phyloP scores from a whole-genome alignment of 2,888 invertebrate species.

The Therioaphis trifolii region DNA sequence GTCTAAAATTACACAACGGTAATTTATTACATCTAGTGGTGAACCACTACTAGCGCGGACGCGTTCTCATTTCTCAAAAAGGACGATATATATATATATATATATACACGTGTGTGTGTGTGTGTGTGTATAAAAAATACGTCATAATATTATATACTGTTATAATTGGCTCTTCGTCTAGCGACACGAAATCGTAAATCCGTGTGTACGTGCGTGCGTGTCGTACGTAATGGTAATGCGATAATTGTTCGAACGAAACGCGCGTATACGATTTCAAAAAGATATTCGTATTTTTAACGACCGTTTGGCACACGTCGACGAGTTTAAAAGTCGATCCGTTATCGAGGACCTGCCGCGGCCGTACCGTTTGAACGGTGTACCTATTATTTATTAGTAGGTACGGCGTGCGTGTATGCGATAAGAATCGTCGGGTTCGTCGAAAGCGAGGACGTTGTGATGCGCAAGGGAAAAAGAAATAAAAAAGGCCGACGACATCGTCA shows the following conservation, averaged over 20 bases:
- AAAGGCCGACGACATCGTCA: too few species aligned
- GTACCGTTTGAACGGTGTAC: too few species aligned
- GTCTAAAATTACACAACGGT: constrained; percentile 35
- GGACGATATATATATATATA: constrained; percentile 12
- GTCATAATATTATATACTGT: background rate
- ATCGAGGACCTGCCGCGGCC: too few species aligned
- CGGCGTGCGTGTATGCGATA: too few species aligned
- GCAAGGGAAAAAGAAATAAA: too few species aligned
- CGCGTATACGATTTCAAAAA: background rate
- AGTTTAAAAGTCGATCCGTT: constrained; percentile 11
- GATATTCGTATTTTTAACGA: constrained; percentile 35
- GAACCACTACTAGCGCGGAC: background rate
- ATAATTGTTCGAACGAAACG: constrained; percentile 37
- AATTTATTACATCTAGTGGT: constrained; percentile 33
- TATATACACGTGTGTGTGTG: too few species aligned
- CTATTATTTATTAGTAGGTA: too few species aligned
- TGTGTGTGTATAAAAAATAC: background rate
- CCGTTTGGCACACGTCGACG: constrained; percentile 4
- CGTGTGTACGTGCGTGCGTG: background rate
- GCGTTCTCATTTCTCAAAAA: background rate
- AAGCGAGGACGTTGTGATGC: too few species aligned
- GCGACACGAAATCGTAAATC: constrained; percentile 40
- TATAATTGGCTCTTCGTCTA: constrained; percentile 35
- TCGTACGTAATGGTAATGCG: background rate
- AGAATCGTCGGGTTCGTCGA: too few species aligned